Evolutionary conservation across 2,797 vertebrate species (phyloP).

Genomic region (Dendrocincla tyrannina): DNA sequence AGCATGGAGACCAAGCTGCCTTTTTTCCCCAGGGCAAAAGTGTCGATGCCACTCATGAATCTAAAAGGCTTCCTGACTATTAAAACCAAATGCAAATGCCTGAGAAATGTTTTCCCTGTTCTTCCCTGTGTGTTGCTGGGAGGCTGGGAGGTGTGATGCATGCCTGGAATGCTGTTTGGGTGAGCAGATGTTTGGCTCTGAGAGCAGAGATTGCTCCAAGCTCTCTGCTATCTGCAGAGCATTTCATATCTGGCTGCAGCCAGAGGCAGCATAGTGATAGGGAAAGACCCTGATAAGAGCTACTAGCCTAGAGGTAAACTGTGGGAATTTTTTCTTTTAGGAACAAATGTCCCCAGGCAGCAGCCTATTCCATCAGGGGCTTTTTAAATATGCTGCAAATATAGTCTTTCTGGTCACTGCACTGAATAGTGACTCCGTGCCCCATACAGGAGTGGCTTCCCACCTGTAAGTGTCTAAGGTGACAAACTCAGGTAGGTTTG

Average conservation of each 20-base stretch:
- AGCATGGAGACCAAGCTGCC: background rate
- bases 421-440: background rate
- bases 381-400: background rate
- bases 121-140: background rate
- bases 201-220: background rate
- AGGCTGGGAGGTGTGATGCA: background rate
- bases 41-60: background rate
- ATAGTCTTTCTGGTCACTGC: background rate
- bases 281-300: background rate
- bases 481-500: background rate
- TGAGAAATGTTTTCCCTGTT: background rate
- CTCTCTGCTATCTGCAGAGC: background rate
- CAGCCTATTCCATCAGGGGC: background rate
- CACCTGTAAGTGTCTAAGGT: background rate
- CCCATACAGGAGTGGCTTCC: background rate
- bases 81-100: constrained; percentile 27
- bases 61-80: background rate
- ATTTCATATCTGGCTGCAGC: background rate
- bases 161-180: constrained; percentile 14
- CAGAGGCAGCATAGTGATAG: background rate
- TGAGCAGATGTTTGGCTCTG: constrained; percentile 27
- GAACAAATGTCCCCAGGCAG: background rate
- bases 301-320: background rate
- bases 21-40: background rate
- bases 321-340: background rate